Base-by-base conservation (phyloP, 2,113 vertebrate genomes). In the Cyprinus carpio region DNA sequence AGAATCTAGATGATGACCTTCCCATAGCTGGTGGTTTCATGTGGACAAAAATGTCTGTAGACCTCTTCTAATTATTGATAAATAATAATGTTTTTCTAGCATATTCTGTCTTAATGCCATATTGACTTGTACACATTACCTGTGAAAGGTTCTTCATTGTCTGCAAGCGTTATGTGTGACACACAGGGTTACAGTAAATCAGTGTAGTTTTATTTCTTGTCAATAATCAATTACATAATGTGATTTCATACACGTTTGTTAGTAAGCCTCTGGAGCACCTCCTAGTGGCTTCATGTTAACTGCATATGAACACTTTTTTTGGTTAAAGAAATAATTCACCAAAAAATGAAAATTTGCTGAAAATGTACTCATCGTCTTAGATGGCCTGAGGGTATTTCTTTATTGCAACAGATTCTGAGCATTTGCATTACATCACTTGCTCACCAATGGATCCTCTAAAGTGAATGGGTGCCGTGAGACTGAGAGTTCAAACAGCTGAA, bases 251-350 rank as follows among this genome's bases (percentile, higher is more conserved):
- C 75, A 51, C 25, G 1, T 27, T 81, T 46, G 18, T 54, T 12
- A 16, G 20, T 23, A 46, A 60, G 1, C 31, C 62, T n/a, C n/a
- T 88, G 65, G 75, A 86, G 81, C n/a, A 8, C 84, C 81, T 84
- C 64, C 82, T 43, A 15, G 71, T 88, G 85, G 62, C 25, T 79
- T 1, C 16, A 58, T 34, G 20, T 51, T 20, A 31, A 76, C 29
- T 54, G 27, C 51, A 62, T 27, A 79, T 40, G 4, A 9, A n/a
- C 25, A 37, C 34, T 4, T 12, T 29, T n/a, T 81, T 27, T 6
- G 37, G 64, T 74, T 54, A 54, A 54, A 54, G 2, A 3, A 46
- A 46, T 46, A 46, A 2, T 12, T 46, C 43, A 46, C 43, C 10
- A 2, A 46, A 46, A 46, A 46, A 46, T 46, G 2, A 8, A 20